Conservation (phyloP, 2,113 vertebrate species). For the Cavia porcellus region DNA sequence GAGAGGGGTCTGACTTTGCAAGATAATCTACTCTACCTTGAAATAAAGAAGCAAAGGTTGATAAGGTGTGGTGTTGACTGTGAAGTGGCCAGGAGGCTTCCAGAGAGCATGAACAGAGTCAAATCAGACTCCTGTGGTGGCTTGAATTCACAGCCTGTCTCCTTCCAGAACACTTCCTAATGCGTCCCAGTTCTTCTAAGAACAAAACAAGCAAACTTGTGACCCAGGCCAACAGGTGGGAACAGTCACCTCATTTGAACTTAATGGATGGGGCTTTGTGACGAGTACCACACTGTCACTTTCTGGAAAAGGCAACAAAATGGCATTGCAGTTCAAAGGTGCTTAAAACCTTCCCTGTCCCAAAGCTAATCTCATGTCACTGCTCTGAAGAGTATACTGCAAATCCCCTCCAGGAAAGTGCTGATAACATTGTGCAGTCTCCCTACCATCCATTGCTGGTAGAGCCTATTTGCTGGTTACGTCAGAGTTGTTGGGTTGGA, state of each 20-base stretch:
- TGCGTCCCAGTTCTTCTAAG: neutral
- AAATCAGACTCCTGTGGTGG: neutral
- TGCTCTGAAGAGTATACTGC: neutral
- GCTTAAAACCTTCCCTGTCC: slow-evolving; percentile 23
- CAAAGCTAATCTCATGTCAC: slow-evolving; percentile 17
- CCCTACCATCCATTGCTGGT: neutral
- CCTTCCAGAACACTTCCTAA: neutral
- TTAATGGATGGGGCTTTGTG: neutral
- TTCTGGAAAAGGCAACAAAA: neutral
- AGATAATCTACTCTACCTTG: neutral
- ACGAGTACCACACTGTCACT: neutral
- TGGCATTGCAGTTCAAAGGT: slow-evolving; percentile 37
- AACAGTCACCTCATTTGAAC: slow-evolving; percentile 34
- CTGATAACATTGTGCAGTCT: slow-evolving; percentile 42
- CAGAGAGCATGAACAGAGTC: neutral
- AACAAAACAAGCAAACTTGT: neutral
- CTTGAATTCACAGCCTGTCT: neutral
- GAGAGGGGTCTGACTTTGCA: neutral
- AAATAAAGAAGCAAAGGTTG: neutral
- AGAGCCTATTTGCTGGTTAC: neutral
- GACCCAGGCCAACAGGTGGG: slow-evolving; percentile 26
- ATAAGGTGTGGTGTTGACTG: neutral
- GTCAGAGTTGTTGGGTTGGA: neutral
- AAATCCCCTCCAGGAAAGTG: slow-evolving; percentile 28
- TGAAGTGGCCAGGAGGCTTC: neutral